A percentile compares a stretch with the other conserved stretches of the same genome.
Evolutionary conservation across 2,113 vertebrate species (phyloP).

Genomic region (Hipposideros armiger): DNA sequence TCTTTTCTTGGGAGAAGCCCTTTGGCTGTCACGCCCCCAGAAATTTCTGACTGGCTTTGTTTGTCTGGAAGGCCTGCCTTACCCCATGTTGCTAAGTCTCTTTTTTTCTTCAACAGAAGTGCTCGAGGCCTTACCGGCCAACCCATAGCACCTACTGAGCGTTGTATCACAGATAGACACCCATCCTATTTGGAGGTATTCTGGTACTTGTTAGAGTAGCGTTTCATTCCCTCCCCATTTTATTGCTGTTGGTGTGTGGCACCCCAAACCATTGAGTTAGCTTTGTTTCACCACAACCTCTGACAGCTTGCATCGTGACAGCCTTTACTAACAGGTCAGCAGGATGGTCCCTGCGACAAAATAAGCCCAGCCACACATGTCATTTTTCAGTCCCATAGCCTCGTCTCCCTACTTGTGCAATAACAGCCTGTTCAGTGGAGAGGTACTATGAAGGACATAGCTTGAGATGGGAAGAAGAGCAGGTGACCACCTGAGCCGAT

Average conservation of each 20-base stretch:
- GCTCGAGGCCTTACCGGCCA: not conserved
- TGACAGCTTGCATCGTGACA: not conserved
- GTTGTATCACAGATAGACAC: fast-evolving
- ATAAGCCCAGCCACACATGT: fast-evolving
- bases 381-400: not conserved
- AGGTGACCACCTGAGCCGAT: not conserved
- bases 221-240: not conserved
- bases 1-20: not conserved
- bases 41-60: not conserved
- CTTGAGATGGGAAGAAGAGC: not conserved
- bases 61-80: not conserved
- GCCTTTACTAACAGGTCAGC: not conserved
- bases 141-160: no score
- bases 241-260: not conserved
- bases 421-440: not conserved
- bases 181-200: not conserved
- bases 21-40: not conserved
- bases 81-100: fast-evolving
- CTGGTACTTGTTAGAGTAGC: not conserved
- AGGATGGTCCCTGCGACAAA: not conserved
- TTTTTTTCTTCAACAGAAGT: not conserved
- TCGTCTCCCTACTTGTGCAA: not conserved
- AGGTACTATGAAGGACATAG: not conserved
- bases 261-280: not conserved
- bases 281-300: not conserved